Percentiles rank a stretch among this genome's conserved stretches.
These are phyloP conservation scores for Sphinx pinastri DNA, from an alignment of 2,888 invertebrate genomes.

Conservation along the genomic window DNA sequence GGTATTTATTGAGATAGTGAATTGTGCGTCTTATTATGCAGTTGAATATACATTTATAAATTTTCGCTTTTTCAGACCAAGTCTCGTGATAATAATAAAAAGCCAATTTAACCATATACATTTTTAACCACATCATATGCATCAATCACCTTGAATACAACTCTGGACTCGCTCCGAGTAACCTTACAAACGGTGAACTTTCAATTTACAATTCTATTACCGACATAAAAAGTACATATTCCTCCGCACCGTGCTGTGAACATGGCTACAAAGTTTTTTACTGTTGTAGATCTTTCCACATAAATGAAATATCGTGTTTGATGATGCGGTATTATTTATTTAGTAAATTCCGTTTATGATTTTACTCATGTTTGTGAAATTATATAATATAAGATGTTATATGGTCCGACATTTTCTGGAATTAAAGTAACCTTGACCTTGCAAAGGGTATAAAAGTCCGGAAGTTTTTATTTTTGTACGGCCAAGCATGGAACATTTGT, in stretches of 20 bases:
- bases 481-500: too few relatives aligned
- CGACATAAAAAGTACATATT: constrained; percentile 22
- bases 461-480: too few relatives aligned
- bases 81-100: not conserved
- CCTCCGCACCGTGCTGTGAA: not conserved
- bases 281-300: constrained; percentile 21
- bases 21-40: too few relatives aligned
- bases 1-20: too few relatives aligned
- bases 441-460: too few relatives aligned
- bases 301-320: constrained; percentile 25
- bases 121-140: not conserved
- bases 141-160: not conserved
- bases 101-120: not conserved
- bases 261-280: constrained; percentile 20
- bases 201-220: constrained; percentile 66
- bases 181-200: constrained; percentile 52
- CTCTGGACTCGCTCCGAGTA: constrained; percentile 38
- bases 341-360: constrained; percentile 24
- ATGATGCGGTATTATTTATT: constrained; percentile 24
- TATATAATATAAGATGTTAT: constrained; percentile 1
- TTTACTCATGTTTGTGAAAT: constrained; percentile 24
- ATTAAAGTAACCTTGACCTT: too few relatives aligned
- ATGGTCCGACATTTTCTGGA: too few relatives aligned
- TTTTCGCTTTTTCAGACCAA: not conserved
- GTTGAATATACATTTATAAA: too few relatives aligned